Percentiles rank a stretch among this genome's conserved stretches.
Conservation (phyloP, 2,888 invertebrate species). For the Morinoia aosen region DNA sequence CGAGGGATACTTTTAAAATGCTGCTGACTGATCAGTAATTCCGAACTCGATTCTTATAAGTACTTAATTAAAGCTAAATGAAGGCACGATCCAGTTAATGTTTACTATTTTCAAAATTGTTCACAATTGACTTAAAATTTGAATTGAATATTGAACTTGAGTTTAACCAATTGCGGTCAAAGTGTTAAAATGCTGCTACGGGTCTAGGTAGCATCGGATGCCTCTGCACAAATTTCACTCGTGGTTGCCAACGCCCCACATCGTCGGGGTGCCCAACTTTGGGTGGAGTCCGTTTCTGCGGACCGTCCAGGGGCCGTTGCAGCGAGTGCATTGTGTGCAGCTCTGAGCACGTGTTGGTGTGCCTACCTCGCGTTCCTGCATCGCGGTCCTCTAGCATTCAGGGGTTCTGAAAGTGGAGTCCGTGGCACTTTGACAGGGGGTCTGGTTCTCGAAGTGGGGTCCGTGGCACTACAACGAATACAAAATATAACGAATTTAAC, state of each 20-base stretch:
- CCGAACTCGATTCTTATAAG: no score
- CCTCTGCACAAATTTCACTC: background rate
- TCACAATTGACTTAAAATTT: background rate
- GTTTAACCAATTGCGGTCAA: no score
- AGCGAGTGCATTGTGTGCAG: background rate
- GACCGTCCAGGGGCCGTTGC: background rate
- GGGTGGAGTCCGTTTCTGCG: background rate
- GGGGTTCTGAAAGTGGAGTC: no score
- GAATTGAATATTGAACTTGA: no score
- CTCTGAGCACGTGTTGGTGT: background rate
- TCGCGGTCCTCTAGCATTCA: background rate
- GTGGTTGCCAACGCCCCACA: background rate
- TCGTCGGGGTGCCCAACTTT: background rate
- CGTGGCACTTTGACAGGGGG: no score
- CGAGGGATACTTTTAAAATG: no score
- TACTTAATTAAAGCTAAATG: background rate
- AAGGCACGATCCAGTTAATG: background rate
- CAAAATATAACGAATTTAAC: no score
- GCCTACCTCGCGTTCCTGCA: background rate
- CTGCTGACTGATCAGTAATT: no score
- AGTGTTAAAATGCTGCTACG: background rate
- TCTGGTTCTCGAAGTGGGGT: no score
- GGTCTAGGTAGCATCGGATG: background rate
- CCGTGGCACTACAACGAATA: no score
- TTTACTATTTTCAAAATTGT: background rate